Evolutionary conservation across 2,888 invertebrate genomes (phyloP).

Genomic region (Diplolepis rosae): DNA sequence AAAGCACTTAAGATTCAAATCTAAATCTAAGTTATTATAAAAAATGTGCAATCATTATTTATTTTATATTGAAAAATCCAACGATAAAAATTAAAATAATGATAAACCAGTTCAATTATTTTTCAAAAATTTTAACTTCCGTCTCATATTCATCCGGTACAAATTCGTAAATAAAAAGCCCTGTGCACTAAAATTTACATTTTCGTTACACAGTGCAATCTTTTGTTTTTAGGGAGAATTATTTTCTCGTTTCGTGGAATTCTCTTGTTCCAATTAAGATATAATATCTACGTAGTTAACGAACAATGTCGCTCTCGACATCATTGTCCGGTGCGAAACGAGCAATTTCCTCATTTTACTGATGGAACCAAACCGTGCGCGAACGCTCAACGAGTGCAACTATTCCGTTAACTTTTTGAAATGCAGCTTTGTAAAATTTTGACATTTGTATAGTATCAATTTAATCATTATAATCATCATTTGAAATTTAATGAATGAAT

Average conservation of each 20-base stretch:
- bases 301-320: slow-evolving; percentile 34
- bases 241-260: slow-evolving; percentile 18
- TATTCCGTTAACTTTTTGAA: slow-evolving; percentile 19
- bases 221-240: background rate
- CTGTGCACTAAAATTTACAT: background rate
- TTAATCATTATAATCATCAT: background rate
- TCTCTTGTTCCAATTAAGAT: slow-evolving; percentile 22
- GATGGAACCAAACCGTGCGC: slow-evolving; percentile 16
- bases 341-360: slow-evolving; percentile 55
- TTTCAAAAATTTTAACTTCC: too few relatives aligned
- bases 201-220: background rate
- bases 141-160: too few relatives aligned
- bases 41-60: too few relatives aligned
- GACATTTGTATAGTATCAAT: background rate
- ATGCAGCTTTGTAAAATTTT: slow-evolving; percentile 10
- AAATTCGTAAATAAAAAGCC: background rate
- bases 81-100: too few relatives aligned
- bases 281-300: slow-evolving; percentile 15
- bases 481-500: background rate
- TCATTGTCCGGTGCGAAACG: slow-evolving; percentile 47
- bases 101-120: too few relatives aligned
- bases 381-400: slow-evolving; percentile 4
- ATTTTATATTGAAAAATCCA: too few relatives aligned
- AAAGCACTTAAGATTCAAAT: too few relatives aligned
- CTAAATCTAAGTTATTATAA: too few relatives aligned